These are phyloP conservation scores for Odontomachus brunneus DNA, from an alignment of 1,140 invertebrate species.

Conservation along the genomic window DNA sequence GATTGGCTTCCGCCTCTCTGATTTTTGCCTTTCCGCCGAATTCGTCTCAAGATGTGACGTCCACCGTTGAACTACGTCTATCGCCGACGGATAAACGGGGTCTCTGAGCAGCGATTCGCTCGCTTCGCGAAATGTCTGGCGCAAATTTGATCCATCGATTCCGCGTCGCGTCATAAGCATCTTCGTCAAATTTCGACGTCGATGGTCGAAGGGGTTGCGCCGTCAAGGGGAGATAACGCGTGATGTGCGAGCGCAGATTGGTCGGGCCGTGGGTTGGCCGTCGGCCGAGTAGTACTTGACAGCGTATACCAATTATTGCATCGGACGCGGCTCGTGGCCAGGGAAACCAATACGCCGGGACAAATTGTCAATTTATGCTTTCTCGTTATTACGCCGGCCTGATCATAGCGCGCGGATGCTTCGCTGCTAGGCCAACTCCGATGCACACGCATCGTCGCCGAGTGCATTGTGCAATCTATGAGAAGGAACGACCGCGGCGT, in stretches of 20 bases:
- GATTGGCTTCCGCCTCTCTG: too few relatives aligned
- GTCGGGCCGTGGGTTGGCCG: neutral
- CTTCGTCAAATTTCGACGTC: conserved; percentile 35
- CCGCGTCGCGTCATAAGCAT: conserved; percentile 4
- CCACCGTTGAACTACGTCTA: too few relatives aligned
- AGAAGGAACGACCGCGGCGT: conserved; percentile 42
- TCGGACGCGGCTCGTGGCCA: conserved; percentile 66
- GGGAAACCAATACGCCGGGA: conserved; percentile 74
- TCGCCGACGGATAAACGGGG: too few relatives aligned
- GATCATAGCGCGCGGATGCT: conserved; percentile 74
- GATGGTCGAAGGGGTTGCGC: neutral
- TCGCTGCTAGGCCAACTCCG: conserved; percentile 39
- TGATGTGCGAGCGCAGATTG: conserved; percentile 37
- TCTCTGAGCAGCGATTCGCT: neutral
- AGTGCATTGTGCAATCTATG: conserved; percentile 63
- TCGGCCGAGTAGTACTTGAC: conserved; percentile 66
- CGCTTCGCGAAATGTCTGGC: neutral
- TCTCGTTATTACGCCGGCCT: conserved; percentile 79
- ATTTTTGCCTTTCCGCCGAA: too few relatives aligned
- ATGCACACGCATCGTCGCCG: conserved; percentile 64
- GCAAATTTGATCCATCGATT: neutral
- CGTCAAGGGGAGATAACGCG: conserved; percentile 37
- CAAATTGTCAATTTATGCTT: conserved; percentile 83
- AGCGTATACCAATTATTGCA: conserved; percentile 77
- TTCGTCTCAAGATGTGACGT: too few relatives aligned